Evolutionary conservation across 2,888 invertebrate species (phyloP).

Genomic region (Cheilosia pagana): DNA sequence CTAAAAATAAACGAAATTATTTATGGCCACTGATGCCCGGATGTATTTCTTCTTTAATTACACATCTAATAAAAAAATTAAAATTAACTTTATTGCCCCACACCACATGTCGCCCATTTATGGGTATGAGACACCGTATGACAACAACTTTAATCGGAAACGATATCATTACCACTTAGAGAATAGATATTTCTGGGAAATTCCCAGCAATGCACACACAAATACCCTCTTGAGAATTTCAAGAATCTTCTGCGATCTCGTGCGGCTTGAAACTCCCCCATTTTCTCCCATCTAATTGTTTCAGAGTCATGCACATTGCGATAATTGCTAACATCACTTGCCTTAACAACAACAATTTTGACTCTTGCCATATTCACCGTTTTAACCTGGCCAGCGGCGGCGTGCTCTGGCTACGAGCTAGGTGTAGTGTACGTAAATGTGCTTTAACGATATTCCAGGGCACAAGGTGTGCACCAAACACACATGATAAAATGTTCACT

Average conservation of each 20-base stretch:
- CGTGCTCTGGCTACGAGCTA: not conserved
- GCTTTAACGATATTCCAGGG: conserved; percentile 24
- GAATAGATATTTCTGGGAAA: too few relatives aligned
- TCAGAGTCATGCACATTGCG: conserved; percentile 34
- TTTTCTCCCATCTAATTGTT: conserved; percentile 27
- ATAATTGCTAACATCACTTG: conserved; percentile 35
- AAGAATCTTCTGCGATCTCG: not conserved
- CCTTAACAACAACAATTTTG: conserved; percentile 1
- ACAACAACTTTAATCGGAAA: too few relatives aligned
- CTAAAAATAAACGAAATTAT: too few relatives aligned
- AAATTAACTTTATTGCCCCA: too few relatives aligned
- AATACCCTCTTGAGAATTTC: conserved; percentile 5
- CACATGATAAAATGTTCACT: conserved; percentile 57
- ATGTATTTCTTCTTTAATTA: too few relatives aligned
- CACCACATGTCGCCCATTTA: too few relatives aligned
- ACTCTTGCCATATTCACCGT: not conserved
- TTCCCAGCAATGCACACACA: not conserved
- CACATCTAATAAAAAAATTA: too few relatives aligned
- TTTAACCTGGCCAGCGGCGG: not conserved
- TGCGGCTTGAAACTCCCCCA: not conserved
- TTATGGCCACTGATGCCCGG: too few relatives aligned
- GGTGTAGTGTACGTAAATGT: not conserved
- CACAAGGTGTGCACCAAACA: conserved; percentile 52
- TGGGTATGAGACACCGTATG: too few relatives aligned
- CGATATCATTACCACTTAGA: too few relatives aligned